Base-by-base conservation (phyloP, 2,888 invertebrate species). In the Latrodectus elegans region DNA sequence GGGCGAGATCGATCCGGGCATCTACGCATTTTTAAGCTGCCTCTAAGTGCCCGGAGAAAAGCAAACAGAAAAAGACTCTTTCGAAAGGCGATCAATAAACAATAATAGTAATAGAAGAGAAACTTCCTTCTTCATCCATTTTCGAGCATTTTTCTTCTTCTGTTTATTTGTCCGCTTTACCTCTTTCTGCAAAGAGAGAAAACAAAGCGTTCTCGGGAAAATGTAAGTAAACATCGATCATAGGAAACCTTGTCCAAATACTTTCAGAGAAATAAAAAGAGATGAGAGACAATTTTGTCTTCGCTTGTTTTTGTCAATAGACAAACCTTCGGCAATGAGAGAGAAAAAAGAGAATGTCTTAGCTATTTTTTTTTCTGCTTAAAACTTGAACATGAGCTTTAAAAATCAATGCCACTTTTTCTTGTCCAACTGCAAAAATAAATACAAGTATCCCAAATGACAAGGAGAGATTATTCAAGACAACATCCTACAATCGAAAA, bases 201-300 rank as follows among this genome's bases (percentile, higher is more conserved):
- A 71, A 71, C 70, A 76, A 83, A 76, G 64, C 64, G 22, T 55
- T 76, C 68, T 52, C n/a, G 22, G 67, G 67, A 83, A 70, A 82
- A 76, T 83, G 64, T 76, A 76, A 76, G 83, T 71, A 83, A 83
- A 83, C 83, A 83, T 76, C 71, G 76, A 83, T 83, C 83, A 76
- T 65, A 55, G 71, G 53, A 73, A 82, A 74, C 67, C 73, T 75
- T 53, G 64, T 73, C 67, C 60, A 82, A 82, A 83, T 83, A 76
- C 70, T 83, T 71, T 76, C 64, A 79, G 75, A 60, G 74, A 68
- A 51, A 53, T 17, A 81, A 81, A 49, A 81, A 81, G 65, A 79
- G 68, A 73, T 73, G 12, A 60, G 60, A 60, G 60, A 60, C 60
- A 60, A 60, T 60, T 60, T 60, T 60, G 12, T 60, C n/a, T n/a